A percentile compares a stretch with the other conserved stretches of the same genome.
Evolutionary conservation across 1,140 invertebrate genomes (phyloP).

Genomic region (Drosophila elegans): DNA sequence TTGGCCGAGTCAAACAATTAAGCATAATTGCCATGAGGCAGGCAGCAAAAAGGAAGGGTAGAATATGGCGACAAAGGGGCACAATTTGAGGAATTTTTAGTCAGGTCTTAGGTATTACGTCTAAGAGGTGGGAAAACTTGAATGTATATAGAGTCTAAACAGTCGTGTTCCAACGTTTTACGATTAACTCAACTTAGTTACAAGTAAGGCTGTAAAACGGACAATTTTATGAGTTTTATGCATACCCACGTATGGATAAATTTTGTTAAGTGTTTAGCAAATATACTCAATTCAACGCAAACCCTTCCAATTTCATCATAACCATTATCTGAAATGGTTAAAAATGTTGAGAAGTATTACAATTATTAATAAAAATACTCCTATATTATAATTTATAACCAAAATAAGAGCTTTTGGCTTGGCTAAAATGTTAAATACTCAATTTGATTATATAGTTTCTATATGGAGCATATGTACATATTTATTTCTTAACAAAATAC

Average conservation of each 20-base stretch:
- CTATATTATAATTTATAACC: too few species aligned
- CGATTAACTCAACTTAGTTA: neutral
- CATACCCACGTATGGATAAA: neutral
- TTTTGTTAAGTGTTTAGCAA: neutral
- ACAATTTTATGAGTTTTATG: neutral
- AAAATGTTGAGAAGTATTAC: too few species aligned
- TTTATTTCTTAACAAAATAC: too few species aligned
- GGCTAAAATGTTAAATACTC: too few species aligned
- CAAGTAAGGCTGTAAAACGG: neutral
- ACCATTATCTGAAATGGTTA: too few species aligned
- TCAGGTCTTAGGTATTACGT: neutral
- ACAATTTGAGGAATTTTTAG: slow-evolving; percentile 1
- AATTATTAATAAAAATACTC: too few species aligned
- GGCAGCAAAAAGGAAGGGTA: neutral
- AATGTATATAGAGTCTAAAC: slow-evolving; percentile 5
- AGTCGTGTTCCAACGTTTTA: neutral
- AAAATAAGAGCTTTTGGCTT: too few species aligned
- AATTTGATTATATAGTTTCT: too few species aligned
- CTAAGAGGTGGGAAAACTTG: neutral
- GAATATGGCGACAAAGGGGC: neutral
- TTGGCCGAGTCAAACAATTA: slow-evolving; percentile 43
- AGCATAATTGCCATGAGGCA: slow-evolving; percentile 38
- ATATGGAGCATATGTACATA: too few species aligned
- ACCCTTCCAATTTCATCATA: too few species aligned
- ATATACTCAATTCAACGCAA: too few species aligned